phyloP scores from a whole-genome alignment of 2,888 invertebrate genomes.

The Colletes collaris region DNA sequence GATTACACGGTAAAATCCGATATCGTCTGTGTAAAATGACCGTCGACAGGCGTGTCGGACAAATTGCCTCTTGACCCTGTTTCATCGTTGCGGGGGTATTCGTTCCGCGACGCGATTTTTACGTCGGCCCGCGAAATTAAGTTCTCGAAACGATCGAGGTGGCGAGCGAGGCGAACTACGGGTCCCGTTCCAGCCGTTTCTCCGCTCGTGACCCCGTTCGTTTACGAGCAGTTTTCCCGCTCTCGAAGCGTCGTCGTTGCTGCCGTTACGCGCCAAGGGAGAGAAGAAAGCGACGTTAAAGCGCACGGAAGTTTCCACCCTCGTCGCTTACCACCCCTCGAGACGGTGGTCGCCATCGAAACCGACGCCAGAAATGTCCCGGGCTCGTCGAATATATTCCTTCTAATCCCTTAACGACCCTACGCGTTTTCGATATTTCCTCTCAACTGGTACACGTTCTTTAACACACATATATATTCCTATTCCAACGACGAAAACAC shows the following conservation, averaged over 20 bases:
- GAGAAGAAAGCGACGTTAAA: conserved; percentile 15
- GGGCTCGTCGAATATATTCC: too few relatives aligned
- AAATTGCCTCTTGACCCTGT: conserved; percentile 32
- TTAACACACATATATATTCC: too few relatives aligned
- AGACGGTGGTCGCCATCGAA: too few relatives aligned
- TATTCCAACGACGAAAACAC: too few relatives aligned
- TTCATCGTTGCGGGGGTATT: neutral
- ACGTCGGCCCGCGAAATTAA: neutral
- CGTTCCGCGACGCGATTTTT: conserved; percentile 18
- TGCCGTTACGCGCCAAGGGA: conserved; percentile 14
- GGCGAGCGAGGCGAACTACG: neutral
- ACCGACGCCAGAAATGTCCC: too few relatives aligned
- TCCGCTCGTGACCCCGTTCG: conserved; percentile 26
- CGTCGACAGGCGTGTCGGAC: conserved; percentile 16
- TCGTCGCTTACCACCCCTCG: neutral
- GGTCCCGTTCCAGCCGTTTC: neutral
- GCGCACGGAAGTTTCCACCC: conserved; percentile 4
- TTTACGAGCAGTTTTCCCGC: conserved; percentile 39
- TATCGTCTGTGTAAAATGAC: conserved; percentile 10
- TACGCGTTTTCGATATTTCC: too few relatives aligned
- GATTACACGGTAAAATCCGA: conserved; percentile 33
- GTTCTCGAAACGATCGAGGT: conserved; percentile 4
- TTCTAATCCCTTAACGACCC: too few relatives aligned
- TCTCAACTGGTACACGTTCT: too few relatives aligned
- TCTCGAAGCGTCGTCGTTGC: conserved; percentile 6